These are phyloP conservation scores for Agrotis ipsilon DNA, from an alignment of 2,888 invertebrate genomes.

Conservation along the genomic window DNA sequence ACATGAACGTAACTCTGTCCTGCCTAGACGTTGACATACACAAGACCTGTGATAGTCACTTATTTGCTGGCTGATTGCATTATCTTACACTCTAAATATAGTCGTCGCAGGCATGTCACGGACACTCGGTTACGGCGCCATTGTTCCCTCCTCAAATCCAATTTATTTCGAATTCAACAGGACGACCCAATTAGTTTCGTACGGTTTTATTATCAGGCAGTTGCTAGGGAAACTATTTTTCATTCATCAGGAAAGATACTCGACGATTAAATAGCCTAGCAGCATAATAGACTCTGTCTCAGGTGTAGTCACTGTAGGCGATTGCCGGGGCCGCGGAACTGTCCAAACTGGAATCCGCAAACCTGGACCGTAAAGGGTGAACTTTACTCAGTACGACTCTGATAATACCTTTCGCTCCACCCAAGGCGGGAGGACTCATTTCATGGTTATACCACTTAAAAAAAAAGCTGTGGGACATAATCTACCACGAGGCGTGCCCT, in stretches of 20 bases:
- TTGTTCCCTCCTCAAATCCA: slow-evolving; percentile 59
- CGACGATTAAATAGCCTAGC: not conserved
- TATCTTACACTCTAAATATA: slow-evolving; percentile 76
- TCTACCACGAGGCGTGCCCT: not conserved
- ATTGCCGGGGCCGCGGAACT: no score
- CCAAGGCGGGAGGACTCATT: no score
- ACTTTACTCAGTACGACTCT: no score
- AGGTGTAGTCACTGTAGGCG: rapidly evolving
- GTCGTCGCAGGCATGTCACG: slow-evolving; percentile 60
- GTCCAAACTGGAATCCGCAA: no score
- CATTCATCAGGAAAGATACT: not conserved
- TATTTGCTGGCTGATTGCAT: slow-evolving; percentile 76
- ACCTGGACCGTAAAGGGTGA: no score
- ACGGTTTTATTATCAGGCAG: slow-evolving; percentile 27
- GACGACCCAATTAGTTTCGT: slow-evolving; percentile 54
- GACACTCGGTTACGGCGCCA: slow-evolving; percentile 47
- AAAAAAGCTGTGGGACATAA: no score
- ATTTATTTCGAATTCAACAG: slow-evolving; percentile 57
- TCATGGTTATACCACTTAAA: no score
- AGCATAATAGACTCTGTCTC: not conserved
- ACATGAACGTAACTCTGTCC: slow-evolving; percentile 39
- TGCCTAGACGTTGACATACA: slow-evolving; percentile 61
- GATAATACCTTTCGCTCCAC: no score
- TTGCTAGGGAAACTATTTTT: slow-evolving; percentile 16
- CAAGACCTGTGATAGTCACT: slow-evolving; percentile 81